Conservation (phyloP, 37 sponge, comb jelly and placozoan species). For the Aphrocallistes beatrix region DNA sequence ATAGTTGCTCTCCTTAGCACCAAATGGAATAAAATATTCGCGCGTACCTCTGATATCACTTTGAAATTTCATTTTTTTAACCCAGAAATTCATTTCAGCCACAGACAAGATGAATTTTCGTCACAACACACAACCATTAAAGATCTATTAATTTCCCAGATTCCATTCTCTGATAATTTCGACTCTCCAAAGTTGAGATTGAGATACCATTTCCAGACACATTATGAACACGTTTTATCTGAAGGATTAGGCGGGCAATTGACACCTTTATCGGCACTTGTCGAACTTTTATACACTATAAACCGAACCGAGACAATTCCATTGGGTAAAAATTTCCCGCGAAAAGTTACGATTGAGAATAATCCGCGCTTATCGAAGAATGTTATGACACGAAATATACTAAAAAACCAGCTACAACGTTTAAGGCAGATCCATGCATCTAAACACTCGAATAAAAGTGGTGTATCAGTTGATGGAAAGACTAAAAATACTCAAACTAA, state of each 20-base stretch:
- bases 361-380: not conserved
- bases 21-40: constrained; percentile 6
- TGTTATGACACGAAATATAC: not conserved
- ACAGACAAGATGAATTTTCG: not conserved
- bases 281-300: not conserved
- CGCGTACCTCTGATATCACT: not conserved
- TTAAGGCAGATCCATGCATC: not conserved
- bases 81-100: not conserved
- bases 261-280: not conserved
- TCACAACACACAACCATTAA: not conserved
- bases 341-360: not conserved
- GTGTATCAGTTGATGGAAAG: no score
- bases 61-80: not conserved
- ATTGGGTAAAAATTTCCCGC: not conserved
- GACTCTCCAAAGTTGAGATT: not conserved
- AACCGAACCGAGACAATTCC: not conserved
- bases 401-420: not conserved
- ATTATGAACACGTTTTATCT: not conserved
- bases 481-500: no score
- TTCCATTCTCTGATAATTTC: not conserved
- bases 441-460: not conserved
- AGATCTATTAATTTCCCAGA: not conserved
- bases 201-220: not conserved
- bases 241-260: not conserved
- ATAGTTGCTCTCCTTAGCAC: not conserved